Evolutionary conservation across 2,888 invertebrate genomes (phyloP).

Genomic region (Erebia palarica): DNA sequence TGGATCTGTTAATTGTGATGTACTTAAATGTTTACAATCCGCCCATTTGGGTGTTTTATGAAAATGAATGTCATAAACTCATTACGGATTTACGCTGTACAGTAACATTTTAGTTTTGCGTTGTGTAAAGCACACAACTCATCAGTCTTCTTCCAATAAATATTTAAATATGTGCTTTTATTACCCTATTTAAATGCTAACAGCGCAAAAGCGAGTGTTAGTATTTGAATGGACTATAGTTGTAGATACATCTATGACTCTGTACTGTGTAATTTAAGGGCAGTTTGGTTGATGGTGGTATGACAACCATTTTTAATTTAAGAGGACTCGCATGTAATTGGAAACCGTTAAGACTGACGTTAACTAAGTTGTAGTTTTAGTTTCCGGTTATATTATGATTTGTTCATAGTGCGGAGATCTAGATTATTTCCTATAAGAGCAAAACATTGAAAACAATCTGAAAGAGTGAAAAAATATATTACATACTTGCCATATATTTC

Average conservation of each 20-base stretch:
- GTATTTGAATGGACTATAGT: too few species aligned
- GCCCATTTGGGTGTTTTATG: background rate
- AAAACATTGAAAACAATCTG: conserved; percentile 10
- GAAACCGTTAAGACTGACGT: conserved; percentile 24
- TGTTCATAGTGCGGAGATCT: conserved; percentile 1
- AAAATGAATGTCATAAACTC: background rate
- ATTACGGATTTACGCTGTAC: background rate
- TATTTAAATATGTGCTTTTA: background rate
- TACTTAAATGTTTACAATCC: conserved; percentile 2
- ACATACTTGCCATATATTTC: conserved; percentile 54
- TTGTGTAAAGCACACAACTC: background rate
- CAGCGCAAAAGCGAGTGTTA: too few species aligned
- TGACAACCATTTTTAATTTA: background rate
- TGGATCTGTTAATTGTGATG: conserved; percentile 1
- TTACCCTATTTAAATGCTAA: background rate
- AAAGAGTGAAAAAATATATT: conserved; percentile 46
- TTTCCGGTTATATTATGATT: conserved; percentile 13
- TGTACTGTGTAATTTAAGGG: background rate
- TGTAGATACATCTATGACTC: too few species aligned
- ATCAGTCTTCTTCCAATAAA: background rate
- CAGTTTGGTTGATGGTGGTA: background rate
- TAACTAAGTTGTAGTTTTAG: conserved; percentile 20
- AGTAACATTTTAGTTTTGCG: background rate
- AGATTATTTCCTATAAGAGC: conserved; percentile 1
- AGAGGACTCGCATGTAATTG: conserved; percentile 11